A percentile compares a stretch with the other conserved stretches of the same genome.
These are phyloP conservation scores for Liparis tanakae DNA, from an alignment of 2,797 vertebrate species.

Conservation along the genomic window DNA sequence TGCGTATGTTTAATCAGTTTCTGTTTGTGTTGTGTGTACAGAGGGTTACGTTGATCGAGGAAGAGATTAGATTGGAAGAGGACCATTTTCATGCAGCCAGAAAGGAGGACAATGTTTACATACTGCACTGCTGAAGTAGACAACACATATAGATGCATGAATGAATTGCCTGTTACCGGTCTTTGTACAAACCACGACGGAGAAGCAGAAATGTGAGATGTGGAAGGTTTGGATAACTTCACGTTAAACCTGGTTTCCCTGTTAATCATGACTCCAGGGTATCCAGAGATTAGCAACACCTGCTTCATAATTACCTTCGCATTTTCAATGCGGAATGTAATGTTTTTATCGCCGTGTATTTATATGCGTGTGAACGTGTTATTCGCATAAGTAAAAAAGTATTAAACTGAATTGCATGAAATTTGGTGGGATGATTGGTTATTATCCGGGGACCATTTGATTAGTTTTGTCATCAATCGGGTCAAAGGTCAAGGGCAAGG, in stretches of 20 bases:
- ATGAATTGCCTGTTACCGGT: background rate
- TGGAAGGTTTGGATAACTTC: background rate
- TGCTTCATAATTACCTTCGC: background rate
- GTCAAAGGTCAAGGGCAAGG: too few species aligned
- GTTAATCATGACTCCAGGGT: background rate
- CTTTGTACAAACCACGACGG: background rate
- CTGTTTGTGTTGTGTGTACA: background rate
- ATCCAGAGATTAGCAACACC: background rate
- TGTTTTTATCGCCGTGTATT: too few species aligned
- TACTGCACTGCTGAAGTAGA: constrained; percentile 10
- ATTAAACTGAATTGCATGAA: too few species aligned
- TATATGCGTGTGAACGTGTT: too few species aligned
- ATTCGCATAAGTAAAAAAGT: too few species aligned
- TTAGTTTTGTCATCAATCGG: too few species aligned
- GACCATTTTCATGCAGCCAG: background rate
- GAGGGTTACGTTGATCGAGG: constrained; percentile 8
- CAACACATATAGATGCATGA: background rate
- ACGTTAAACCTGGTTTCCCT: background rate
- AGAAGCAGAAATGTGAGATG: background rate
- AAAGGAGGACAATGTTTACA: constrained; percentile 14
- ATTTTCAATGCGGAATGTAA: too few species aligned
- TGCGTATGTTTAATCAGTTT: background rate
- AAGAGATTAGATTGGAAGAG: background rate
- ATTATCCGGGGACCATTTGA: too few species aligned
- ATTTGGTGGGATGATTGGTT: too few species aligned